Evolutionary conservation across 2,113 vertebrate genomes (phyloP).

Genomic region (Heteronetta atricapilla): DNA sequence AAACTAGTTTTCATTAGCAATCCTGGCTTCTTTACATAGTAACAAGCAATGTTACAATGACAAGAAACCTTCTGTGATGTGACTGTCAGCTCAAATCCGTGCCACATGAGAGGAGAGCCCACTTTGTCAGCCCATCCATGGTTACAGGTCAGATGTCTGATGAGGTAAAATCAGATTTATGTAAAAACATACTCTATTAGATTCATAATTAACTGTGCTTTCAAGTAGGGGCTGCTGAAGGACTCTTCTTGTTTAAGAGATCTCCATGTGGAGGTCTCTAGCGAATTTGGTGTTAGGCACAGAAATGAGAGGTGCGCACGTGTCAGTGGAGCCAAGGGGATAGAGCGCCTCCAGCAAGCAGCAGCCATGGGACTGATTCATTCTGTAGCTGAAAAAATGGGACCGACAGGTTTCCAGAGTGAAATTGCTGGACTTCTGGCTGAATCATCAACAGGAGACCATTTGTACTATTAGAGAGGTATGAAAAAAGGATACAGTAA

Average conservation of each 20-base stretch:
- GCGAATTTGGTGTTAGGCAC: background rate
- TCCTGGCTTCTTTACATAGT: conserved; percentile 46
- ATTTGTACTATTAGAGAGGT: background rate
- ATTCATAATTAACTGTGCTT: background rate
- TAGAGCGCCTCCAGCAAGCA: background rate
- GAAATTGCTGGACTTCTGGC: background rate
- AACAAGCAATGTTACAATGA: conserved; percentile 68
- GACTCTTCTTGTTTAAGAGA: background rate
- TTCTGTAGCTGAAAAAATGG: background rate
- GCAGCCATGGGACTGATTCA: background rate
- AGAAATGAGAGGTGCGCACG: background rate
- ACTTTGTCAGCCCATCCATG: background rate
- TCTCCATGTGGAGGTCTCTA: background rate
- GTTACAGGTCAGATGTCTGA: background rate
- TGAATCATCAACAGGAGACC: background rate
- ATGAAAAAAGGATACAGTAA: background rate
- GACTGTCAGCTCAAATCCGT: conserved; percentile 15
- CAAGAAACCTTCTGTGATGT: background rate
- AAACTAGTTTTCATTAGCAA: conserved; percentile 40
- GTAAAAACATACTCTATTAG: background rate
- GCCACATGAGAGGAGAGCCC: background rate
- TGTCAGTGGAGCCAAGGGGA: background rate
- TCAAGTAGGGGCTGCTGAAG: background rate
- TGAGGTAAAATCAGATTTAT: background rate
- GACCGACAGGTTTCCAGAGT: background rate